Evolutionary conservation across 1,140 invertebrate genomes (phyloP).

Genomic region (Cherax quadricarinatus): DNA sequence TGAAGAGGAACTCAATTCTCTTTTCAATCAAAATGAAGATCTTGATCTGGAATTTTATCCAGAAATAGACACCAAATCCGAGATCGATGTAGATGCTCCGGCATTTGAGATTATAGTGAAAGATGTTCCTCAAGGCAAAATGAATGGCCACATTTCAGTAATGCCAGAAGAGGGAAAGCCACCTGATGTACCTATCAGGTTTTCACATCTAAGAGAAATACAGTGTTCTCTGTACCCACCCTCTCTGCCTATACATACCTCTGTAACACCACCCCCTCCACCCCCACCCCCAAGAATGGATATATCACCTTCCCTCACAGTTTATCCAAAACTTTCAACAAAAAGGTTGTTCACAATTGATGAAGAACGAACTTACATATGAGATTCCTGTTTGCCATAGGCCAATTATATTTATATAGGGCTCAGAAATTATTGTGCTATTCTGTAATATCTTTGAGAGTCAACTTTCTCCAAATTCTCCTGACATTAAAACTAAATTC

Average conservation of each 20-base stretch:
- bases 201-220: constrained; percentile 24
- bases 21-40: constrained; percentile 38
- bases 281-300: constrained; percentile 75
- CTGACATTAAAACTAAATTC: background rate
- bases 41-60: constrained; percentile 3
- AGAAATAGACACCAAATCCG: background rate
- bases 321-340: constrained; percentile 31
- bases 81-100: background rate
- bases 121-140: constrained; percentile 27
- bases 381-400: background rate
- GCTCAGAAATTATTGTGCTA: background rate
- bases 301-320: constrained; percentile 55
- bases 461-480: background rate
- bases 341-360: constrained; percentile 61
- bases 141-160: constrained; percentile 61
- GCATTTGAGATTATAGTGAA: constrained; percentile 59
- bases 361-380: constrained; percentile 66
- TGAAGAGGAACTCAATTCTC: constrained; percentile 49
- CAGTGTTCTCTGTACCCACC: constrained; percentile 70
- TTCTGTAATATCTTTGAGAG: background rate
- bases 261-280: constrained; percentile 73
- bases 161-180: constrained; percentile 24
- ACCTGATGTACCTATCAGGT: constrained; percentile 48
- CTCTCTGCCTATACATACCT: constrained; percentile 74
- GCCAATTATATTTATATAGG: background rate